Conservation (phyloP, 2,113 vertebrate genomes). For the Bettongia penicillata region DNA sequence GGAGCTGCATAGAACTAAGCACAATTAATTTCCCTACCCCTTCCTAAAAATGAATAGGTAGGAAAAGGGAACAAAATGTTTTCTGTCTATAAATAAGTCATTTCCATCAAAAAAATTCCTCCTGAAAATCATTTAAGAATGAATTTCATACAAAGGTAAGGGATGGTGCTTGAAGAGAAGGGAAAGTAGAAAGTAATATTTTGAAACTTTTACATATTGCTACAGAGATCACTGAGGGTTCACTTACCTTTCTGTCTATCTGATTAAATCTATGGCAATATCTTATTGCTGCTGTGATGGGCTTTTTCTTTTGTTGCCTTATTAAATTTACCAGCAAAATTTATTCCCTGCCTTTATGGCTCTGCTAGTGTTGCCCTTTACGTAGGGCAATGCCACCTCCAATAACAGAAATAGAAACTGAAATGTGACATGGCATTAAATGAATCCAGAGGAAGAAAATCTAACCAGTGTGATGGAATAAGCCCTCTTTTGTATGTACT, state of each 20-base stretch:
- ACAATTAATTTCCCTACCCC: neutral
- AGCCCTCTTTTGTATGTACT: neutral
- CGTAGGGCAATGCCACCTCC: constrained; percentile 63
- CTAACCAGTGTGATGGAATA: neutral
- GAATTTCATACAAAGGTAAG: constrained; percentile 53
- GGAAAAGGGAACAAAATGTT: neutral
- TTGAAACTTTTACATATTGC: constrained; percentile 41
- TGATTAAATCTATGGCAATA: constrained; percentile 68
- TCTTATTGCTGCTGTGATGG: neutral
- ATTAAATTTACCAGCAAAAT: constrained; percentile 44
- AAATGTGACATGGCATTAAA: constrained; percentile 10
- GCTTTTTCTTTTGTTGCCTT: constrained; percentile 62
- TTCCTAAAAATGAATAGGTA: neutral
- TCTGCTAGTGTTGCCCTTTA: constrained; percentile 41
- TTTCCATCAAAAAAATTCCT: constrained; percentile 52
- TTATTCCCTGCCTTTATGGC: constrained; percentile 30
- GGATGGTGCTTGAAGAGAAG: constrained; percentile 26
- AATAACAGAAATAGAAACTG: constrained; percentile 36
- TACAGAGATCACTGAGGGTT: constrained; percentile 57
- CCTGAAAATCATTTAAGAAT: constrained; percentile 51
- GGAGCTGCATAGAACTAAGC: neutral
- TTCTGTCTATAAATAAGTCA: neutral
- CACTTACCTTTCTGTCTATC: constrained; percentile 58
- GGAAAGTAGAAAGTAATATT: constrained; percentile 46
- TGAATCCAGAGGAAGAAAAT: neutral